Base-by-base conservation (phyloP, 2,797 vertebrate species). In the Poeciliopsis presidionis region DNA sequence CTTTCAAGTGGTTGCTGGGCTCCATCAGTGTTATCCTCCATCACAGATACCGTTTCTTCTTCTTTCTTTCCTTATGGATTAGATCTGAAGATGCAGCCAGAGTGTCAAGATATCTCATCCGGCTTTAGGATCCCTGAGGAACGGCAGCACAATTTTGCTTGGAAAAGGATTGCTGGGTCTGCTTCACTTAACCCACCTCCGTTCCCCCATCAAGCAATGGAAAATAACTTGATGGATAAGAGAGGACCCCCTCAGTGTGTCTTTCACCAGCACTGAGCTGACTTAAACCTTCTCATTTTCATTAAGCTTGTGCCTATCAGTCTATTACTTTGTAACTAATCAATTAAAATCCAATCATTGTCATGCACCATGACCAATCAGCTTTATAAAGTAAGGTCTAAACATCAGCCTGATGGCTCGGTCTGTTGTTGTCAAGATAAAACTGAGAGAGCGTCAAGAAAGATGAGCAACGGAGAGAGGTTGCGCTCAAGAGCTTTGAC, bases 291-390 rank as follows among this genome's bases (percentile, higher is more conserved):
- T 77, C 81, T 87, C 74, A 53, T 88, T 89, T 88, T 86, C 78
- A 91, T 88, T 86, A 91, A 78, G 83, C 39, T n/a, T 11, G 78
- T 7, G 84, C 74, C 91, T 81, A 90, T 92, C 88, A 87, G 83
- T 84, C 92, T 93, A 93, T 93, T 93, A 92, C 43, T 47, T 86
- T 87, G 91, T 86, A 91, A 91, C 93, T 90, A 94, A 95, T 94
- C 93, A 94, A 93, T 94, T 94, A 92, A 92, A 92, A 92, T 93
- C 90, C 91, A 94, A 94, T 95, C 91, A 93, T 83, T 92, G 89
- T 87, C 77, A 59, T 80, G 89, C 80, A 20, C 84, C 91, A 86
- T 89, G 89, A 87, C 93, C 89, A 93, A 91, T 94, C 84, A 59
- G 84, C 80, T 91, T 88, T 75, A 83, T 87, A 87, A 92, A 81